Base-by-base conservation (phyloP, 1,140 invertebrate species). In the Zaprionus lachaisei region DNA sequence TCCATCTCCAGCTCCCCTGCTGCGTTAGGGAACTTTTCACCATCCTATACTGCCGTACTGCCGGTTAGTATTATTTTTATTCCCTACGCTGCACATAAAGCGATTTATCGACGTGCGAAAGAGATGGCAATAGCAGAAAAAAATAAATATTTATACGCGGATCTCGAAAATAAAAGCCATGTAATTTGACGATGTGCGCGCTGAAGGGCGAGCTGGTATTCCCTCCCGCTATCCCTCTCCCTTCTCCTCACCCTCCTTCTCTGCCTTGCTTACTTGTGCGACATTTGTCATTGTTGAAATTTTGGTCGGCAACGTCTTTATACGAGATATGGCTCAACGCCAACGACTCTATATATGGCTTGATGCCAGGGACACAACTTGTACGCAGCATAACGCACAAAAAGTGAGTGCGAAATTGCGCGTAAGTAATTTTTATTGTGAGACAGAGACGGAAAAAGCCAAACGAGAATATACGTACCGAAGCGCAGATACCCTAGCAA, bases 401-500 rank as follows among this genome's bases (percentile, higher is more conserved):
- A 79, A 87, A 89, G 67, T 87, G 81, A 81, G 71, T 77, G 71
- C 78, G 84, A 87, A 87, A 87, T 87, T 89, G 84, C 62, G 81
- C 84, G 84, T 87, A 84, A 87, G 81, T 89, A 87, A 87, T 87
- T 74, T 68, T 73, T 68, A 87, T 84, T 84, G 74, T 79, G 64
- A 69, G 55, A 56, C 61, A 41, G 22, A 14, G 41, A 37, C 12
- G 61, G 28, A 58, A 31, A 17, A 47, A 54, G 70, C 37, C 54
- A 34, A 60, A 41, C 44, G 12, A 15, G 31, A 15, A 20, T 17
- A 49, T 5, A 69, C 20, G 15, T 11, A 61, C 12, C 26, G 41
- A 60, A 55, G 22, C 6, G 6, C 14, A 56, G 5, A 63, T 34
- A 34, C 26, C 56, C 31, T 34, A 14, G 6, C 24, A 17, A 5